phyloP scores from a whole-genome alignment of 2,797 vertebrate species.

The Rhinophrynus dorsalis region DNA sequence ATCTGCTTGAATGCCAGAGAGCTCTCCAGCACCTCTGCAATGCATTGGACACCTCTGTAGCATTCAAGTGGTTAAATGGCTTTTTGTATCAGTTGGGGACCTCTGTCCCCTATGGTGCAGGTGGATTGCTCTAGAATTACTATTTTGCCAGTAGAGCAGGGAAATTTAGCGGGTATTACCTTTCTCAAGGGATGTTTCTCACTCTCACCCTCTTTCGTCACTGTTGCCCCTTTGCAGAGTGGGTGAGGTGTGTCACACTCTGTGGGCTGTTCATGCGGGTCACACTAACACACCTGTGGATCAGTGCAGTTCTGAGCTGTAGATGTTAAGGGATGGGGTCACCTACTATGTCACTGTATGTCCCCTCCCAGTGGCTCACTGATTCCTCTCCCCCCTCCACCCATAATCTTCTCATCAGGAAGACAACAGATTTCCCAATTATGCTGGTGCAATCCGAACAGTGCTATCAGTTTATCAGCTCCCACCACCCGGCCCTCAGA shows the following conservation, averaged over 20 bases:
- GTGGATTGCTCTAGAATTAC: too few relatives aligned
- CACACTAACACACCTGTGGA: conserved; percentile 16
- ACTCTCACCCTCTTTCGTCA: not conserved
- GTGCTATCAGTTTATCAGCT: conserved; percentile 46
- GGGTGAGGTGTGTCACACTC: not conserved
- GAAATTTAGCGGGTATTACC: too few relatives aligned
- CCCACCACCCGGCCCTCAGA: conserved; percentile 29
- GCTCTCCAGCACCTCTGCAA: too few relatives aligned
- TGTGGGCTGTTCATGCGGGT: not conserved
- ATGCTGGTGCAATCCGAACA: conserved; percentile 47
- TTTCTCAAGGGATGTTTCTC: not conserved
- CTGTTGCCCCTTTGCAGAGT: not conserved
- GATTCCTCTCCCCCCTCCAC: conserved; percentile 22
- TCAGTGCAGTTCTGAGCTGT: not conserved
- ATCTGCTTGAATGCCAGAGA: too few relatives aligned
- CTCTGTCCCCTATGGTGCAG: too few relatives aligned
- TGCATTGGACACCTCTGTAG: too few relatives aligned
- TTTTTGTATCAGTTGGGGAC: too few relatives aligned
- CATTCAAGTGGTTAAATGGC: too few relatives aligned
- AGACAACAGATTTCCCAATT: conserved; percentile 49
- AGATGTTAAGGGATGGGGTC: conserved; percentile 13
- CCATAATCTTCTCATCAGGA: conserved; percentile 30
- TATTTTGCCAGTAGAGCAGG: too few relatives aligned
- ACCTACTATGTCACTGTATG: conserved; percentile 30
- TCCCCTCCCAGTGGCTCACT: conserved; percentile 33